Base-by-base conservation (phyloP, 2,797 vertebrate genomes). In the Gymnothorax reevesii region DNA sequence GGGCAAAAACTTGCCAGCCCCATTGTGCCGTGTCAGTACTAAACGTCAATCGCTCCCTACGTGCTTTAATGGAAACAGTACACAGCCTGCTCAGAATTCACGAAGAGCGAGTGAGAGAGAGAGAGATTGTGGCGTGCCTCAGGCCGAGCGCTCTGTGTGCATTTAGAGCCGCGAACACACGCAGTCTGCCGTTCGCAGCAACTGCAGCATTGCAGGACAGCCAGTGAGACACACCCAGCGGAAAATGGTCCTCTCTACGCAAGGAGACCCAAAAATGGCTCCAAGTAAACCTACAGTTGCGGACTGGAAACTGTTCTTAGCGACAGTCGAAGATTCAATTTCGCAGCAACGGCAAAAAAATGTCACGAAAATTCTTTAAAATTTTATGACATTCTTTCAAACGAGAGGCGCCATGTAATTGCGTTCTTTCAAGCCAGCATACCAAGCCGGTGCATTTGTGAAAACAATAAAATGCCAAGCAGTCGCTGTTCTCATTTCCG, bases 171-270 rank as follows among this genome's bases (percentile, higher is more conserved):
- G 92, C 93, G 92, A 90, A 90, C 89, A 87, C 92, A 92, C 92
- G 91, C 91, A 83, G 84, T 89, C 88, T 85, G 90, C 89, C 86
- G 89, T 84, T 87, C 87, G 62, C 84, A 89, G 87, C 82, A 90
- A 89, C 90, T 88, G 87, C 89, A 88, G 90, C 87, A 88, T 89
- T 85, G 85, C 84, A 86, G 88, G 85, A 89, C 88, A 86, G 90
- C 86, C 87, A 88, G 89, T 86, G 90, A 89, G 91, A 93, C 93
- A 93, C 93, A 94, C 93, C 93, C 92, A 93, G 90, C 90, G 91
- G 93, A 90, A 91, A 91, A 93, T 93, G 91, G 91, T 90, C 87
- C 91, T 92, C 88, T 91, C 90, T 89, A 90, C 91, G 93, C 92
- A 92, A 90, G 89, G 87, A 90, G 87, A 89, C 89, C 88, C 87